phyloP scores from a whole-genome alignment of 2,797 vertebrate species.

The Tokudaia tokunoshimensis region DNA sequence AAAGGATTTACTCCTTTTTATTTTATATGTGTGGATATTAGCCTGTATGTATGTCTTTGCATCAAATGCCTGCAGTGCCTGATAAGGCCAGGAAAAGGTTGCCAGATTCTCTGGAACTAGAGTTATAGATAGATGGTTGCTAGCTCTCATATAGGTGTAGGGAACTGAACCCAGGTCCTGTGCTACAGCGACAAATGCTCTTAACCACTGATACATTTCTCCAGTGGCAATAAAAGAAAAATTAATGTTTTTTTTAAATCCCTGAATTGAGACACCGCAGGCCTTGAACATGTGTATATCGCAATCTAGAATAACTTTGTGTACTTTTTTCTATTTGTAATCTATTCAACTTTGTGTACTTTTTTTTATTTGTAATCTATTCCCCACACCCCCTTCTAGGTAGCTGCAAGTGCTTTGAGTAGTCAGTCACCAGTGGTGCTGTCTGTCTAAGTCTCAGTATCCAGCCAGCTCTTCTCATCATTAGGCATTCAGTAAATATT shows the following conservation, averaged over 20 bases:
- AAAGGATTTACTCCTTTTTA: background rate
- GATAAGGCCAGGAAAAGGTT: background rate
- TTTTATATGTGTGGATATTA: background rate
- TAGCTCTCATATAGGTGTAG: background rate
- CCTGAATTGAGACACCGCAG: background rate
- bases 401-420: accelerated
- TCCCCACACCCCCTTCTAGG: background rate
- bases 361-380: background rate
- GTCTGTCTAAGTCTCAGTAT: background rate
- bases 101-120: background rate
- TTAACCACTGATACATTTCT: background rate
- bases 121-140: background rate
- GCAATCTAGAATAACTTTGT: background rate
- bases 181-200: background rate
- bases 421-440: accelerated
- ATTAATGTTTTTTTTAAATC: background rate
- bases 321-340: background rate
- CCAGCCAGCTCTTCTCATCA: background rate
- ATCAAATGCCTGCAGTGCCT: background rate
- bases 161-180: background rate
- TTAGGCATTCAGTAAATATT: background rate
- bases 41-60: background rate
- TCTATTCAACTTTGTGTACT: background rate
- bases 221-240: background rate
- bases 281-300: background rate